Percentiles rank a stretch among this genome's conserved stretches.
phyloP scores from a whole-genome alignment of 1,140 invertebrate genomes.

The Bradysia coprophila region DNA sequence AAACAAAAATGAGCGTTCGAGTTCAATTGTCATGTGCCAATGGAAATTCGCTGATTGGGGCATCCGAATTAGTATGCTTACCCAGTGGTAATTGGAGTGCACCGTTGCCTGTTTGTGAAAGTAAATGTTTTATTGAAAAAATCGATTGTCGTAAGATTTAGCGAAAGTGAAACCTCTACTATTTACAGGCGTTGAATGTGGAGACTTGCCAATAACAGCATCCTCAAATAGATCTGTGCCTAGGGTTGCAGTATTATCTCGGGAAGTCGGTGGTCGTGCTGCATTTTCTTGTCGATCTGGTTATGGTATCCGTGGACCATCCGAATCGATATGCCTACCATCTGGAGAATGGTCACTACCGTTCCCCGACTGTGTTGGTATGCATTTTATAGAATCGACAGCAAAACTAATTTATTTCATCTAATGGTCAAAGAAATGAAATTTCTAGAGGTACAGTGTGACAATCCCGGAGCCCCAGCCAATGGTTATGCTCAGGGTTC shows the following conservation, averaged over 20 bases:
- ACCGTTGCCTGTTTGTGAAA: slow-evolving; percentile 60
- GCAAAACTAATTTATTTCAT: not conserved
- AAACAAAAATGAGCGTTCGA: slow-evolving; percentile 52
- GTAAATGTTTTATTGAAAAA: slow-evolving; percentile 25
- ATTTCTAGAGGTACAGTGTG: slow-evolving; percentile 51
- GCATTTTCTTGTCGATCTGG: slow-evolving; percentile 63
- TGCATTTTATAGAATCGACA: slow-evolving; percentile 9
- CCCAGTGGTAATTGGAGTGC: slow-evolving; percentile 72
- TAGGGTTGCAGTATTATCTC: slow-evolving; percentile 46
- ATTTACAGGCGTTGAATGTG: slow-evolving; percentile 46
- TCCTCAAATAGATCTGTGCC: slow-evolving; percentile 29
- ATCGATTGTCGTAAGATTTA: slow-evolving; percentile 3
- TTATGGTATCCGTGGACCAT: slow-evolving; percentile 51
- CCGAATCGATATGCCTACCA: slow-evolving; percentile 54
- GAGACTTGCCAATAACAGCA: slow-evolving; percentile 35
- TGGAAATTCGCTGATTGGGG: slow-evolving; percentile 62
- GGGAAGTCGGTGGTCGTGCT: slow-evolving; percentile 55
- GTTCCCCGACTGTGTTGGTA: slow-evolving; percentile 53
- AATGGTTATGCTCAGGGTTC: slow-evolving; percentile 58
- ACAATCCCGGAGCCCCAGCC: slow-evolving; percentile 42
- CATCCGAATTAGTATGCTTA: slow-evolving; percentile 47
- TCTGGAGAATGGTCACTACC: slow-evolving; percentile 62
- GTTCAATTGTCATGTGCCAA: slow-evolving; percentile 60
- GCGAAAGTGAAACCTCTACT: slow-evolving; percentile 3
- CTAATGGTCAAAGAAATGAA: slow-evolving; percentile 1